Evolutionary conservation across 2,113 vertebrate genomes (phyloP), one percentile per base, ranked within the genome.

Genomic region (Brevimyrus niger): DNA sequence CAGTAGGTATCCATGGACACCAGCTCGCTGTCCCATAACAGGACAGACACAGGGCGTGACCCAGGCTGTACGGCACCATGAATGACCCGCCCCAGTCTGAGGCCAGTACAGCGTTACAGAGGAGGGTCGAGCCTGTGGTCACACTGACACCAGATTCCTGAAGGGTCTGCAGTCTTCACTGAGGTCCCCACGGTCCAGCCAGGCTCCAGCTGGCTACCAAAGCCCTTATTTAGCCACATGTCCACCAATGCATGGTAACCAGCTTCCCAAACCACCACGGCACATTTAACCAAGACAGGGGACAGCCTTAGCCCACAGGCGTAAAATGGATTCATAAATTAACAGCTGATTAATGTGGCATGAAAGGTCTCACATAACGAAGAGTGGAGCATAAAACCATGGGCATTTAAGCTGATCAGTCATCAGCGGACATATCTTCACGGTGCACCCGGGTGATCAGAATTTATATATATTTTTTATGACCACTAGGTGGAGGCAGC

Each of bases 261-360:
- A 92, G 73, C 85, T 92, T 92, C 21, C 91, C 90, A 90, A 91
- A 91, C 90, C 90, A 91, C 91, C 90, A 87, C 19, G 4, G 17
- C 27, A 80, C 11, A 73, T 42, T 65, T 21, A 48, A 23, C 27
- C 4, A 31, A 35, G 23, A 80, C 21, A 27, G 27, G n/a, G 86
- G 50, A 5, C 19, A 10, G 51, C 13, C 3, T 38, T 42, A 58
- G 5, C 2, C 48, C 31, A 58, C 17, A 87, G 35, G 7, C 15
- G 15, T 31, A 53, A 42, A 55, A 87, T 87, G 86, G 27, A 31
- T 55, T 35, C 53, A 46, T 65, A 65, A 47, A 55, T 86, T 51
- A 51, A 46, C 31, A 38, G 27, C 13, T 76, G 31, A 17, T 76
- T 76, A 38, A 76, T 3, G 8, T 76, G 69, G 13, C 65, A 73